Evolutionary conservation across 2,888 invertebrate species (phyloP).

Genomic region (Rhamnusium bicolor): DNA sequence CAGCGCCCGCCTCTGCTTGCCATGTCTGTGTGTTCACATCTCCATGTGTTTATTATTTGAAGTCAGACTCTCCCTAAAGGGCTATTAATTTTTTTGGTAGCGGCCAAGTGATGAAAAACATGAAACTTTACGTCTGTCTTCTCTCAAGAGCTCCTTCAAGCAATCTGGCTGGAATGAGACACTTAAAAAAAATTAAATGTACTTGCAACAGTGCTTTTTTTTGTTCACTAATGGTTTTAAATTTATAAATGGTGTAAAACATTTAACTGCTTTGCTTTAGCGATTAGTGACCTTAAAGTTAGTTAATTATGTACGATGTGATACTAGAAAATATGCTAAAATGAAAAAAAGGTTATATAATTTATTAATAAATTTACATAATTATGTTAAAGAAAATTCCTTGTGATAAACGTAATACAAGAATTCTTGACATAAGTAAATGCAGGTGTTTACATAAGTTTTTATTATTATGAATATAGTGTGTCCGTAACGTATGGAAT

Average conservation of each 20-base stretch:
- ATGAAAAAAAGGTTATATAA: not conserved
- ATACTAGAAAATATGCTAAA: not conserved
- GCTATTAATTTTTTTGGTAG: slow-evolving; percentile 52
- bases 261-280: not conserved
- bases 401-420: not conserved
- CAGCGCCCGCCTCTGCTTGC: slow-evolving; percentile 8
- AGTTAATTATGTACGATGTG: not conserved
- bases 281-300: not conserved
- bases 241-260: slow-evolving; percentile 29
- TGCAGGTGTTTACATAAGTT: not conserved
- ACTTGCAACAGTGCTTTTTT: slow-evolving; percentile 44
- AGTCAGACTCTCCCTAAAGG: slow-evolving; percentile 41
- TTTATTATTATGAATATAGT: not conserved
- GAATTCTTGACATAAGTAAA: not conserved
- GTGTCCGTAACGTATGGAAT: not conserved
- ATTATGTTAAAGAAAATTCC: not conserved
- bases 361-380: not conserved
- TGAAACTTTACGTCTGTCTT: slow-evolving; percentile 46
- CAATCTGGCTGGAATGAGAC: slow-evolving; percentile 41
- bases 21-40: slow-evolving; percentile 14
- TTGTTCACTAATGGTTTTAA: slow-evolving; percentile 36
- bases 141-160: slow-evolving; percentile 41
- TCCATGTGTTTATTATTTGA: slow-evolving; percentile 46
- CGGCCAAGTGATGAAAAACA: slow-evolving; percentile 52
- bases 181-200: slow-evolving; percentile 50